phyloP scores from a whole-genome alignment of 1,140 invertebrate species.

The Drosophila prosaltans region DNA sequence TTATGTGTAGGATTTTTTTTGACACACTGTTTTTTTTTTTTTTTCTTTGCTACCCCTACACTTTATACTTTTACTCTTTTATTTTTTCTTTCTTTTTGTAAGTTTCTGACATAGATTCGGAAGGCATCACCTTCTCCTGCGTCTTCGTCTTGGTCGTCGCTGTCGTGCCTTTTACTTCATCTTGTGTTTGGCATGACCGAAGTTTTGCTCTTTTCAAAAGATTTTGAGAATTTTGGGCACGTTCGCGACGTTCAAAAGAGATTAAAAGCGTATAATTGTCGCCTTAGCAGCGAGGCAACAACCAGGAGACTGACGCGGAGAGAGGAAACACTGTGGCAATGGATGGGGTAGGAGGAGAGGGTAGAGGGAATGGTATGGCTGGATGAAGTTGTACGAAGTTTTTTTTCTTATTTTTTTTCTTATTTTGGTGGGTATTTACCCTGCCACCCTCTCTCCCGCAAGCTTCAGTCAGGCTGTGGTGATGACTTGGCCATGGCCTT shows the following conservation, averaged over 20 bases:
- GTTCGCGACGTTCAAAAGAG: slow-evolving; percentile 81
- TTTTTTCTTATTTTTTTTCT: background rate
- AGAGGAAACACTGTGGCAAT: background rate
- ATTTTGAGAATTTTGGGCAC: slow-evolving; percentile 80
- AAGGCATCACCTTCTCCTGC: slow-evolving; percentile 1
- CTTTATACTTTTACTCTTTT: slow-evolving; percentile 7
- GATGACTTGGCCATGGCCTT: slow-evolving; percentile 40
- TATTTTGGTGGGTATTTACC: slow-evolving; percentile 32
- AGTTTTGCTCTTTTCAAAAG: slow-evolving; percentile 54
- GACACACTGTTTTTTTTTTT: too few species aligned
- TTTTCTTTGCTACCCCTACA: background rate
- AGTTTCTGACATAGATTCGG: slow-evolving; percentile 10
- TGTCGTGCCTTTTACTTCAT: slow-evolving; percentile 19
- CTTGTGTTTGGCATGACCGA: slow-evolving; percentile 35
- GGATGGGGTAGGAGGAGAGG: background rate
- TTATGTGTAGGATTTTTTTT: background rate
- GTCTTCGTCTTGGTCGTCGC: background rate
- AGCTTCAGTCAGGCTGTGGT: slow-evolving; percentile 6
- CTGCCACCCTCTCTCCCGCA: background rate
- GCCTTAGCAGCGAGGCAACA: slow-evolving; percentile 65
- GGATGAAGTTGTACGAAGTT: slow-evolving; percentile 68
- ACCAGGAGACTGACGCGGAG: background rate
- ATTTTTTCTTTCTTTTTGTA: background rate
- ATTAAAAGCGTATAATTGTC: slow-evolving; percentile 82
- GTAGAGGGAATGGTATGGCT: background rate